phyloP scores from a whole-genome alignment of 2,888 invertebrate genomes.

The Drosophila macrospina region DNA sequence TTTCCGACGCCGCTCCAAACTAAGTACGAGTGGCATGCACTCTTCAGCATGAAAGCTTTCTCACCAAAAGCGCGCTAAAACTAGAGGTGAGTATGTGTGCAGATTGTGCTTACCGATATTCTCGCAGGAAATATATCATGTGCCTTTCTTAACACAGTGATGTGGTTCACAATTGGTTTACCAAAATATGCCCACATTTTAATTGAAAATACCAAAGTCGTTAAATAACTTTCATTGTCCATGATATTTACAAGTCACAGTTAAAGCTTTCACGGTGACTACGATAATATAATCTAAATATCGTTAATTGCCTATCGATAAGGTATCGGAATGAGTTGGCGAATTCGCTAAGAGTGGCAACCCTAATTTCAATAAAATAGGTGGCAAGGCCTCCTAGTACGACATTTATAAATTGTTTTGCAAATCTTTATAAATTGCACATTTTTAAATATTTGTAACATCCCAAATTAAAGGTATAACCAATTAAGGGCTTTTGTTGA shows the following conservation, averaged over 20 bases:
- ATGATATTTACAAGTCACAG: not conserved
- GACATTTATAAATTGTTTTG: slow-evolving; percentile 34
- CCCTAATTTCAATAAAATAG: not conserved
- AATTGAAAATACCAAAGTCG: not conserved
- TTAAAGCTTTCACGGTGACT: not conserved
- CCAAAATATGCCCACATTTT: not conserved
- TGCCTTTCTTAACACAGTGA: not conserved
- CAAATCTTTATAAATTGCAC: slow-evolving; percentile 18
- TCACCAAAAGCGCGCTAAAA: slow-evolving; percentile 39
- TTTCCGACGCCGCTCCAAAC: slow-evolving; percentile 77
- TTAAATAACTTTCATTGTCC: not conserved
- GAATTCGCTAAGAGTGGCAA: not conserved
- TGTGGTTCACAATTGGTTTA: not conserved
- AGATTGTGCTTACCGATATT: not conserved
- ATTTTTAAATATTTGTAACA: not conserved
- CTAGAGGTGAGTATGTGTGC: slow-evolving; percentile 8
- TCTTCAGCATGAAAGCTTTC: slow-evolving; percentile 47
- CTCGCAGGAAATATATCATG: not conserved
- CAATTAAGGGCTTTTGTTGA: slow-evolving; percentile 1
- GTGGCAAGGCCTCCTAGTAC: slow-evolving; percentile 28
- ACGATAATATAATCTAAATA: not conserved
- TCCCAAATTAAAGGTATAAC: slow-evolving; percentile 20
- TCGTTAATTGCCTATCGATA: slow-evolving; percentile 23
- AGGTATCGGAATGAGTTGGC: not conserved
- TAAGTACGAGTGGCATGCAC: slow-evolving; percentile 44